Base-by-base conservation (phyloP, 2,113 vertebrate species). In the Mionectes macconnelli region DNA sequence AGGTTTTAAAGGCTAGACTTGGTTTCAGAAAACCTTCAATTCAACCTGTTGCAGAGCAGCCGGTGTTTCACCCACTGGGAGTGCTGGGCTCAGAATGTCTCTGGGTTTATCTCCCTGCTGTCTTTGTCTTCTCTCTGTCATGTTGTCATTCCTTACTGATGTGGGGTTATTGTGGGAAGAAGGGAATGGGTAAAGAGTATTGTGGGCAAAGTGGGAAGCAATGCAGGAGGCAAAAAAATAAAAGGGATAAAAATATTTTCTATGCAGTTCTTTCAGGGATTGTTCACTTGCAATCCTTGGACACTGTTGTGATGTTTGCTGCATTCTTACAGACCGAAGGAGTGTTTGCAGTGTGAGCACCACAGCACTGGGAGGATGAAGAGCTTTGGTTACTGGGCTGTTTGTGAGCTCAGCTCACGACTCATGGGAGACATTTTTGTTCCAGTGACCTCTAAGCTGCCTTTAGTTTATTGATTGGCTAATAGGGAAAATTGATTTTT, bases 401-500 rank as follows among this genome's bases (percentile, higher is more conserved):
- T 44, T 87, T 88, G 67, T 79, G 87, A 93, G 28, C 62, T 56
- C 42, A 68, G 47, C 63, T 89, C 84, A 57, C 5, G 23, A 33
- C 76, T 90, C 66, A 67, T 30, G 66, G 59, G 89, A 83, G 56
- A 62, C 42, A 37, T 52, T 90, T 72, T 22, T 96, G 76, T 89
- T 85, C 92, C 76, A 31, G 6, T 94, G 74, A 94, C 91, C 93
- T 92, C 95, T 85, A 84, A 96, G 77, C 52, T 90, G 84, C 68
- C 74, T 88, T 91, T 73, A 93, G 63, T 35, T 95, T 96, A 96
- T 85, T 93, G 73, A 96, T 96, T 95, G 84, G 77, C 92, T 97
- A 95, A 94, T 67, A 96, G 84, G 80, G 87, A 87, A 94, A 92
- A 97, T 94, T 92, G 93, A 96, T 92, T 96, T 97, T 93, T 84